These are phyloP conservation scores for Bathynomus jamesi DNA, from an alignment of 1,140 invertebrate species.

Conservation along the genomic window DNA sequence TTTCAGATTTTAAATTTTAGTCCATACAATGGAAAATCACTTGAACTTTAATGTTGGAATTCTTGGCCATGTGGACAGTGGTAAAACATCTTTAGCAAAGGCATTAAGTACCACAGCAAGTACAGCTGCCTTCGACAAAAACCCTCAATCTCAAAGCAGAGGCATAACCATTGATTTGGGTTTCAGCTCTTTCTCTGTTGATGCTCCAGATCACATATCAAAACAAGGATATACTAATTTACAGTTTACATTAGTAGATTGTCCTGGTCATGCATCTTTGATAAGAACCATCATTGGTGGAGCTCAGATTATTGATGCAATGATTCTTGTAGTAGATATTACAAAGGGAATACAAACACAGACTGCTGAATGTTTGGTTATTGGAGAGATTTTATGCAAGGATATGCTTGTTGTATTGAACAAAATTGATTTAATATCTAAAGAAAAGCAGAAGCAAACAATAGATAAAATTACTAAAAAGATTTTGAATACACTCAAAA, in stretches of 20 bases:
- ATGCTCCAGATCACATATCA: constrained; percentile 46
- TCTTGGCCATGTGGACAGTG: constrained; percentile 69
- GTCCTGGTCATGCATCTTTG: constrained; percentile 69
- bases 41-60: constrained; percentile 68
- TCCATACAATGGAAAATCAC: constrained; percentile 23
- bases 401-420: constrained; percentile 65
- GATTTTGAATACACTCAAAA: constrained; percentile 47
- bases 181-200: constrained; percentile 57
- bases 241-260: constrained; percentile 69
- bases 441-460: constrained; percentile 45
- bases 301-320: constrained; percentile 67
- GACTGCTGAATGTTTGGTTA: constrained; percentile 68
- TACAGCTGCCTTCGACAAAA: constrained; percentile 70
- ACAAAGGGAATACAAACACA: constrained; percentile 71
- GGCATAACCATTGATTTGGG: constrained; percentile 74
- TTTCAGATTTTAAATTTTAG: no score
- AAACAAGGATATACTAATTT: constrained; percentile 41
- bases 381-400: constrained; percentile 60
- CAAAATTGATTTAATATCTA: constrained; percentile 60
- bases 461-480: constrained; percentile 52
- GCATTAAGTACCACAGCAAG: constrained; percentile 59
- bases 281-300: constrained; percentile 70
- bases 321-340: constrained; percentile 65
- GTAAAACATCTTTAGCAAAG: constrained; percentile 66
- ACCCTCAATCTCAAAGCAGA: constrained; percentile 60